Conservation (phyloP, 2,797 vertebrate species). For the Salmo trutta region DNA sequence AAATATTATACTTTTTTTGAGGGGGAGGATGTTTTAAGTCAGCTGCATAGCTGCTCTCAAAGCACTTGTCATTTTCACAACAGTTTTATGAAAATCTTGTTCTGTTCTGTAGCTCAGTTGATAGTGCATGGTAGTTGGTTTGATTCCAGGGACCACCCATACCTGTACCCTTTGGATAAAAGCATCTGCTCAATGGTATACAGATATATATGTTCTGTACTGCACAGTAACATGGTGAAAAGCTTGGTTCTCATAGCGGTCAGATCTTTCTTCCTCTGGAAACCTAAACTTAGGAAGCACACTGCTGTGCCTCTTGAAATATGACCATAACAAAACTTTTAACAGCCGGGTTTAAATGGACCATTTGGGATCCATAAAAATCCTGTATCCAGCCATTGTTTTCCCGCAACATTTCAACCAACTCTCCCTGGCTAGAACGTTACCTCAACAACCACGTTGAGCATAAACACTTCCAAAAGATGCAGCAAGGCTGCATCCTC, state of each 20-base stretch:
- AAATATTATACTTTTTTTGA: too few relatives aligned
- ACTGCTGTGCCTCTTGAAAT: constrained; percentile 58
- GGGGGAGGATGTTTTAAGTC: too few relatives aligned
- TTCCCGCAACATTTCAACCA: constrained; percentile 30
- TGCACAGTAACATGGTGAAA: neutral
- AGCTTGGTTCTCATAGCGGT: neutral
- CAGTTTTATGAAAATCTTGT: neutral
- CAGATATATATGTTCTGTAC: neutral
- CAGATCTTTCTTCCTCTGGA: constrained; percentile 31
- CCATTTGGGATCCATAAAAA: constrained; percentile 52
- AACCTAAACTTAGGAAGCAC: constrained; percentile 46
- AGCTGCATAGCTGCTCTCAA: too few relatives aligned
- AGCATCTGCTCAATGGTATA: too few relatives aligned
- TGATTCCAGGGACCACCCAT: too few relatives aligned
- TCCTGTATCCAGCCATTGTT: constrained; percentile 44
- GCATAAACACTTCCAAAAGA: neutral
- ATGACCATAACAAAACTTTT: constrained; percentile 49
- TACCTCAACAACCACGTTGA: constrained; percentile 13
- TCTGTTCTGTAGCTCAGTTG: too few relatives aligned
- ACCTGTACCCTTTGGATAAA: too few relatives aligned
- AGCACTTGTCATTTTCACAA: neutral
- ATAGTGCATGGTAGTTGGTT: too few relatives aligned
- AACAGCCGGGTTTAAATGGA: constrained; percentile 46
- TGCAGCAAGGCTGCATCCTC: neutral
- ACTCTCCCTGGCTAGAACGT: constrained; percentile 9